Percentiles rank a stretch among this genome's conserved stretches.
phyloP scores from a whole-genome alignment of 1,140 invertebrate species.

The Pinna nobilis region DNA sequence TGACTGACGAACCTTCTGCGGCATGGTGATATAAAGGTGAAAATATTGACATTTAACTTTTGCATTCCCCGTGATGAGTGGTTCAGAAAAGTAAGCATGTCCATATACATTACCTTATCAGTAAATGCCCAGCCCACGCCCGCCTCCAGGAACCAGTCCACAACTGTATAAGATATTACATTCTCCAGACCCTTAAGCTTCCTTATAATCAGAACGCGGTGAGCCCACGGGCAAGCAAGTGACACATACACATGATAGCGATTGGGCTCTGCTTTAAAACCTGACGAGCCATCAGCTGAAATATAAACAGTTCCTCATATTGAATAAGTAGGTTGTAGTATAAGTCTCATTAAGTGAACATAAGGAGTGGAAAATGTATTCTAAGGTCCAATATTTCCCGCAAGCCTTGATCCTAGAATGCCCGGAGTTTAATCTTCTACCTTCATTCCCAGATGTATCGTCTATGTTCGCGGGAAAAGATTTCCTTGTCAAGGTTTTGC shows the following conservation, averaged over 20 bases:
- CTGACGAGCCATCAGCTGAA: constrained; percentile 68
- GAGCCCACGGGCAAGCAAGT: constrained; percentile 70
- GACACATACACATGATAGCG: constrained; percentile 71
- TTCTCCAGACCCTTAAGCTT: constrained; percentile 68
- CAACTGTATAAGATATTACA: constrained; percentile 61
- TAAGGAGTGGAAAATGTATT: background rate
- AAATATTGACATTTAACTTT: background rate
- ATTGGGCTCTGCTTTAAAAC: constrained; percentile 61
- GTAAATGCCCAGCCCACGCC: constrained; percentile 64
- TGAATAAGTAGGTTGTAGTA: background rate
- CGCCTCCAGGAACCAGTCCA: constrained; percentile 61
- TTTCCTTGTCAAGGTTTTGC: too few relatives aligned
- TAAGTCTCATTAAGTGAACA: background rate
- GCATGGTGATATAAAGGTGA: background rate
- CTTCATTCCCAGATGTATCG: background rate
- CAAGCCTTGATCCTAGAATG: background rate
- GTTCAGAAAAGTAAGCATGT: background rate
- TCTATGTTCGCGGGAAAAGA: too few relatives aligned
- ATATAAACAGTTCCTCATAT: background rate
- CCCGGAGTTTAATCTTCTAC: background rate
- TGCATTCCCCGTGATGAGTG: background rate
- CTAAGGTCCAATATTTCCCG: background rate
- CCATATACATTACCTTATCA: constrained; percentile 58
- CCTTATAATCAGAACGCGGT: constrained; percentile 63
- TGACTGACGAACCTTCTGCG: background rate